These are phyloP conservation scores for Spilosoma lubricipeda DNA, from an alignment of 2,888 invertebrate species.

Conservation along the genomic window DNA sequence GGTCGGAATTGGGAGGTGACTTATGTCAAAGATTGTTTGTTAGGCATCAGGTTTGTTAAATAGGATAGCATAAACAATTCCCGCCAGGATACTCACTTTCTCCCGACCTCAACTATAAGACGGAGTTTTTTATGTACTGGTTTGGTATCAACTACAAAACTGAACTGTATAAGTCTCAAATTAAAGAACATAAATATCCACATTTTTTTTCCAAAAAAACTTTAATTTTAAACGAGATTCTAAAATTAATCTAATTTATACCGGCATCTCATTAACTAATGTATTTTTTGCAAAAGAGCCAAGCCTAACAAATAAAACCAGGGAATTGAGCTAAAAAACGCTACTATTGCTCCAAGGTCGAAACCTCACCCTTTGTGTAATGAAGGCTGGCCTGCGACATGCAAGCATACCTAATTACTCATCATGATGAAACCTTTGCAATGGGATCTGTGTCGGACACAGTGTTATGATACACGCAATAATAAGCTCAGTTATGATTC, in stretches of 20 bases:
- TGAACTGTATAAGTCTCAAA: neutral
- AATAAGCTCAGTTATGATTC: neutral
- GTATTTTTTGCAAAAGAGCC: neutral
- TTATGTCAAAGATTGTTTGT: too few species aligned
- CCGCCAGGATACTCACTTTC: too few species aligned
- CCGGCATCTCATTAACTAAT: neutral
- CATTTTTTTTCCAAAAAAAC: neutral
- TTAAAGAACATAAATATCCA: neutral
- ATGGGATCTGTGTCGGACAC: conserved; percentile 10
- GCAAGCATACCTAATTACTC: conserved; percentile 57
- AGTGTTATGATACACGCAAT: neutral
- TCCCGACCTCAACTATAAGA: too few species aligned
- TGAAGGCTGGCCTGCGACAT: conserved; percentile 48
- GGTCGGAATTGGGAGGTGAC: too few species aligned
- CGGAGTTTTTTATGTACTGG: too few species aligned
- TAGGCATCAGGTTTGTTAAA: too few species aligned
- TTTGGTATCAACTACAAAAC: too few species aligned
- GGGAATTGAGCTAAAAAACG: conserved; percentile 31
- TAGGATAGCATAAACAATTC: too few species aligned
- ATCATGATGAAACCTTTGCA: conserved; percentile 53
- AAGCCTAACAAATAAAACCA: conserved; percentile 2
- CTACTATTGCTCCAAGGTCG: conserved; percentile 48
- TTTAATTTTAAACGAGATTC: neutral
- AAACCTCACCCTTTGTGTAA: conserved; percentile 58
- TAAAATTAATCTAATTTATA: neutral